phyloP scores from a whole-genome alignment of 2,797 vertebrate species.

The Chrosomus eos region DNA sequence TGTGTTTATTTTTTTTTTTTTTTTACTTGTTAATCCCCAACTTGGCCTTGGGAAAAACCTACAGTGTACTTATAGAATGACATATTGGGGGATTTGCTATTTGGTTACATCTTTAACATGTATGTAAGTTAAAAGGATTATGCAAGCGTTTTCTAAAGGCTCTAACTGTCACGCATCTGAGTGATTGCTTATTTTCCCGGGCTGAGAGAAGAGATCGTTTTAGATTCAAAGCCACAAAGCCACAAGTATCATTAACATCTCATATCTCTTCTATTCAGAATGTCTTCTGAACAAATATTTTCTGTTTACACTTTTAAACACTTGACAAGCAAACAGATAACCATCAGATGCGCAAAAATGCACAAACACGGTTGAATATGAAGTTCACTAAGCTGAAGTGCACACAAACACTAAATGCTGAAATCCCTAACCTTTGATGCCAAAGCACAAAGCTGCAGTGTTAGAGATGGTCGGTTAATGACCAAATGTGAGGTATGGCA shows the following conservation, averaged over 20 bases:
- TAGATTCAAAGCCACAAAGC: constrained; percentile 16
- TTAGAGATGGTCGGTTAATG: constrained; percentile 72
- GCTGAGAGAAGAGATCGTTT: constrained; percentile 8
- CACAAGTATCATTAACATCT: constrained; percentile 35
- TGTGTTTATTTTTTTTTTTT: background rate
- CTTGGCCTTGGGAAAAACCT: constrained; percentile 17
- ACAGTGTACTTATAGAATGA: constrained; percentile 1
- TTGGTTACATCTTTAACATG: background rate
- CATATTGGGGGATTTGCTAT: constrained; percentile 8
- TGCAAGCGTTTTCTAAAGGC: background rate
- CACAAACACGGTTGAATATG: constrained; percentile 11
- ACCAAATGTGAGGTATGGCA: constrained; percentile 74
- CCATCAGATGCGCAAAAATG: constrained; percentile 17
- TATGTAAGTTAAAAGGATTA: background rate
- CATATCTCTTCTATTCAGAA: constrained; percentile 8
- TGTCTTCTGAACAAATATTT: constrained; percentile 2
- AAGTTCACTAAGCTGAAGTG: constrained; percentile 21
- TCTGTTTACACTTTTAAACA: constrained; percentile 31
- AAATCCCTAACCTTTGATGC: constrained; percentile 36
- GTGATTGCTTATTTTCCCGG: constrained; percentile 19
- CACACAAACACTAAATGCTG: constrained; percentile 8
- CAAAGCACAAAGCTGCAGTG: constrained; percentile 65
- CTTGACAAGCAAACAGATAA: constrained; percentile 29
- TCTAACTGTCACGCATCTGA: constrained; percentile 27
- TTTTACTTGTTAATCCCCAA: constrained; percentile 27